Conservation (phyloP, 2,797 vertebrate genomes). For the Cryptoprocta ferox region DNA sequence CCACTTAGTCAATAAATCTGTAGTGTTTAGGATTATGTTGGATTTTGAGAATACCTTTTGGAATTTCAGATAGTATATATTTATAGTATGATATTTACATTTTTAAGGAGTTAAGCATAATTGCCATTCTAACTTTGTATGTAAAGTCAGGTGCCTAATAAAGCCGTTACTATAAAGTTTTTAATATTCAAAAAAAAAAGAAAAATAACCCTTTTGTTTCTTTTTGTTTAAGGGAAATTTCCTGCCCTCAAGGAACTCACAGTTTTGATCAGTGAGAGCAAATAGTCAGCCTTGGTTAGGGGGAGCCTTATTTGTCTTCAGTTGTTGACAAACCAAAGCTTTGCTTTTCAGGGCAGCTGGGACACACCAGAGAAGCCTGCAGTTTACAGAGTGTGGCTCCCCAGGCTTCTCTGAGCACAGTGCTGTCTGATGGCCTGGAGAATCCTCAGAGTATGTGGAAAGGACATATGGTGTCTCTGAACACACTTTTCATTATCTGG, state of each 20-base stretch:
- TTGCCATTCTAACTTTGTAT: not conserved
- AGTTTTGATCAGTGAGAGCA: not conserved
- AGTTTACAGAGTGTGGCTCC: not conserved
- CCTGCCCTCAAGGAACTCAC: not conserved
- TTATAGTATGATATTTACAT: not conserved
- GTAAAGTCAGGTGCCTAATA: not conserved
- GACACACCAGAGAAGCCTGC: not conserved
- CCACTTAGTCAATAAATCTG: not conserved
- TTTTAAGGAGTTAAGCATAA: not conserved
- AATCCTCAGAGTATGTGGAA: not conserved
- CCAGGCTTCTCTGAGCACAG: not conserved
- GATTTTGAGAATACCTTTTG: not conserved
- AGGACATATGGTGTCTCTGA: not conserved
- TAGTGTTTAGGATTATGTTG: not conserved
- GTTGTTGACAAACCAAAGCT: not conserved
- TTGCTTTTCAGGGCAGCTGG: not conserved
- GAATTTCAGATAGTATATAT: not conserved
- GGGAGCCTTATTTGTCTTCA: not conserved
- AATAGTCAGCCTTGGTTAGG: not conserved
- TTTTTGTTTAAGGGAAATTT: not conserved
- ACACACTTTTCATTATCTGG: not conserved
- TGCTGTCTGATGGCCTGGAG: not conserved
- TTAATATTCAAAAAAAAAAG: not conserved
- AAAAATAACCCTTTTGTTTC: not conserved
- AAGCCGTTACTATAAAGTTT: not conserved